Evolutionary conservation across 2,113 vertebrate species (phyloP), one percentile per base, ranked within the genome.

Genomic region (Poecile atricapillus): DNA sequence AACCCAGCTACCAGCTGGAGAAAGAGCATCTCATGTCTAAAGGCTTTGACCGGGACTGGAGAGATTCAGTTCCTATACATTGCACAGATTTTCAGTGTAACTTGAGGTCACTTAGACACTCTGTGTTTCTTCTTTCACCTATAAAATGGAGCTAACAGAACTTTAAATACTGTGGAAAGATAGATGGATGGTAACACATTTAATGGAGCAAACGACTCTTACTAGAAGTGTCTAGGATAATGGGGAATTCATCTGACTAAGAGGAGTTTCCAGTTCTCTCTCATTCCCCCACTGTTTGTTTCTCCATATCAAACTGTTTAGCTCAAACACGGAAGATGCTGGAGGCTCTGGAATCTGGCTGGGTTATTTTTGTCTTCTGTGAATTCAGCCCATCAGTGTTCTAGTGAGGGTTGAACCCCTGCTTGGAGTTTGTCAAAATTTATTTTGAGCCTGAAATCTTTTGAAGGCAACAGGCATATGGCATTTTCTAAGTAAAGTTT

Each of bases 341-440:
- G 67, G n/a, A 85, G 37, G 41, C 25, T 50, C 59, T 69, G 63
- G 71, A 83, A 88, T 73, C n/a, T 76, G 37, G 5, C 28, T 62
- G 39, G 12, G 21, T 85, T 97, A 63, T 93, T 95, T 96, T 69
- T 83, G 55, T 92, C 68, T 74, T 53, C 63, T 67, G 43, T 85
- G 75, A 95, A 83, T 95, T 88, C 59, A 86, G 41, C 71, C 43
- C 50, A 86, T 50, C n/a, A 80, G 9, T 35, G 50, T 90, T 80
- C 58, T 43, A 85, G 50, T 62, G 87, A 35, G 27, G 33, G 16
- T 8, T 86, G 55, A 62, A 90, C 28, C 50, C 27, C 37, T 88
- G n/a, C 41, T 85, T 96, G 60, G 79, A 85, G n/a, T 80, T 73
- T 83, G 67, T 88, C 24, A 68, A 69, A 90, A 83, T 80, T 43